Base-by-base conservation (phyloP, 2,888 invertebrate species). In the Perithous albicinctus region DNA sequence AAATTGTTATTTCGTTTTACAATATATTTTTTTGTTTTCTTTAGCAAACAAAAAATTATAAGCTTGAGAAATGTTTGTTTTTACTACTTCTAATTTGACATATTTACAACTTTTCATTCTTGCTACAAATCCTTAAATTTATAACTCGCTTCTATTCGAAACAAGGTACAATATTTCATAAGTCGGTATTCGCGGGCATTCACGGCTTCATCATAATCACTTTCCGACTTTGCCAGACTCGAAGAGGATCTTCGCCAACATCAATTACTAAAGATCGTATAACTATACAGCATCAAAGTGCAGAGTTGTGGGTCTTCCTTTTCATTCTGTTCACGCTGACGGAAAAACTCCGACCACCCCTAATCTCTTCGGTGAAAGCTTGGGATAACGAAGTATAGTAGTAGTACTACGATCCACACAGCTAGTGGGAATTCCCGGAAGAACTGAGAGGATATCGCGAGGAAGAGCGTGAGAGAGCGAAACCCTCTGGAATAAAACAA, bases 191-290 rank as follows among this genome's bases (percentile, higher is more conserved):
- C 1, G 18, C 35, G 38, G 18, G 12, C 23, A 41, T 38, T 38
- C 20, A 41, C 15, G 20, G 70, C 46, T 6, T 26, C 35, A 56
- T 15, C 46, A 43, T 64, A 78, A 66, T 78, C 23, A 43, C 35
- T 66, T 75, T 75, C 59, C 46, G 43, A 32, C 20, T 43, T 46
- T n/a, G 46, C 23, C 15, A 35, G 18, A 18, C 23, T 70, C 6
- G 8, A 38, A 1, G 48, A 29, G 69, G 54, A 8, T 56, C 23
- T 4, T 7, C n/a, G 38, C 10, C 10, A 51, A 46, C 23, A 51
- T 51, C 67, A 72, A 73, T 78, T 73, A 67, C 56, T 7, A 15
- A 64, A 75, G 70, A 64, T 74, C 64, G 48, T 69, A 73, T 43
- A 61, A 46, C 35, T n/a, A 41, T 29, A 56, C 8, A 35, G 12